These are phyloP conservation scores for Rhagologus leucostigma DNA, from an alignment of 2,113 vertebrate species.

Conservation along the genomic window DNA sequence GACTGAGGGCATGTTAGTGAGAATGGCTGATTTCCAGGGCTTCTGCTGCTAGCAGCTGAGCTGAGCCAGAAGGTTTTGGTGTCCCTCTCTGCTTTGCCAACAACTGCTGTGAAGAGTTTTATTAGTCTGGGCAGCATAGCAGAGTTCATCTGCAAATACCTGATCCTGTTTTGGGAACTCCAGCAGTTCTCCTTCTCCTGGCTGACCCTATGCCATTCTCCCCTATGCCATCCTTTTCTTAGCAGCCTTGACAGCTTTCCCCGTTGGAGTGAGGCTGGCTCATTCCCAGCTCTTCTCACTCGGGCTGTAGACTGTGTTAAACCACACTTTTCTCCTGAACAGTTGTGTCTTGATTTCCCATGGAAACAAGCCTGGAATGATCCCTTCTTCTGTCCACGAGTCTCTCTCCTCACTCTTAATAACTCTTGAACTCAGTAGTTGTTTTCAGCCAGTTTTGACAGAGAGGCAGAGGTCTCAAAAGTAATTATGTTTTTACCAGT, in stretches of 20 bases:
- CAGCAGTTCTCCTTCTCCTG: background rate
- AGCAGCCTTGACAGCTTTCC: background rate
- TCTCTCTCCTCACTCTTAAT: constrained; percentile 4
- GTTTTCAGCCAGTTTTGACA: constrained; percentile 29
- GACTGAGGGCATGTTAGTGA: background rate
- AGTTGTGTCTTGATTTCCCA: constrained; percentile 45
- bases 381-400: background rate
- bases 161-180: background rate
- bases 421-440: background rate
- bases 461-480: constrained; percentile 26
- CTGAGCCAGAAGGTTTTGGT: background rate
- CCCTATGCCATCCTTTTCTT: background rate
- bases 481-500: constrained; percentile 40
- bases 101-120: background rate
- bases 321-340: background rate
- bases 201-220: background rate
- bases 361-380: constrained; percentile 11
- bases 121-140: accelerated
- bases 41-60: background rate
- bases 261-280: background rate
- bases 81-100: background rate
- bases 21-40: background rate
- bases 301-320: background rate
- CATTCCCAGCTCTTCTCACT: background rate
- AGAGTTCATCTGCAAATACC: background rate